A percentile compares a stretch with the other conserved stretches of the same genome.
Evolutionary conservation across 2,113 vertebrate genomes (phyloP).

Genomic region (Brachypteracias leptosomus): DNA sequence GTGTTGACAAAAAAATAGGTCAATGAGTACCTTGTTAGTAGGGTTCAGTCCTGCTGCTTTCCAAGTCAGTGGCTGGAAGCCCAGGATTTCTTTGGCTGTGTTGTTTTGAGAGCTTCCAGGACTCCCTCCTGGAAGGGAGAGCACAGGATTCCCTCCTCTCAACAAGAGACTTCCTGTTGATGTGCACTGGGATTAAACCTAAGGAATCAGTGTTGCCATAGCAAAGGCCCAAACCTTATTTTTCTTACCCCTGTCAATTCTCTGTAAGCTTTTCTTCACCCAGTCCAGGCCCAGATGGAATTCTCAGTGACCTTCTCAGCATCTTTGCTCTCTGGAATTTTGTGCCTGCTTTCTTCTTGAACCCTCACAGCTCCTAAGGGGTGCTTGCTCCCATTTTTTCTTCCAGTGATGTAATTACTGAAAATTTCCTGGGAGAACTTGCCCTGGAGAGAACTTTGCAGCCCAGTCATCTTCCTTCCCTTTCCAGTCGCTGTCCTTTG

Average conservation of each 20-base stretch:
- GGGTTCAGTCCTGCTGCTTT: neutral
- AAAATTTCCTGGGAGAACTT: neutral
- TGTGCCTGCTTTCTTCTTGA: neutral
- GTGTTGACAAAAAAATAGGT: neutral
- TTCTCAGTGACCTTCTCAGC: neutral
- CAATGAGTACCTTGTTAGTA: neutral
- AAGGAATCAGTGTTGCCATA: neutral
- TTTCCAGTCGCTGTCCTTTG: neutral
- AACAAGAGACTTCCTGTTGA: neutral
- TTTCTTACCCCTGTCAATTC: neutral
- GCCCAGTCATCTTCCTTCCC: neutral
- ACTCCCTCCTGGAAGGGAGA: too few relatives aligned
- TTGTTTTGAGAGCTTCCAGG: neutral
- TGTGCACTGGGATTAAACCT: neutral
- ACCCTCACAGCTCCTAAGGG: neutral
- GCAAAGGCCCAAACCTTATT: neutral
- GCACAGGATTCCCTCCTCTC: neutral
- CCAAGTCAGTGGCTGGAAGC: rapidly evolving
- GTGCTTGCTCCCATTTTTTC: neutral
- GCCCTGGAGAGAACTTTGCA: neutral
- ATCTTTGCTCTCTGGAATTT: neutral
- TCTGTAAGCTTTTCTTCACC: neutral
- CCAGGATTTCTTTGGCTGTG: neutral
- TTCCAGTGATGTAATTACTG: neutral
- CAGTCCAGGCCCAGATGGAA: neutral